A percentile compares a stretch with the other conserved stretches of the same genome.
These are phyloP conservation scores for Diabrotica virgifera DNA, from an alignment of 1,140 invertebrate species.

Conservation along the genomic window DNA sequence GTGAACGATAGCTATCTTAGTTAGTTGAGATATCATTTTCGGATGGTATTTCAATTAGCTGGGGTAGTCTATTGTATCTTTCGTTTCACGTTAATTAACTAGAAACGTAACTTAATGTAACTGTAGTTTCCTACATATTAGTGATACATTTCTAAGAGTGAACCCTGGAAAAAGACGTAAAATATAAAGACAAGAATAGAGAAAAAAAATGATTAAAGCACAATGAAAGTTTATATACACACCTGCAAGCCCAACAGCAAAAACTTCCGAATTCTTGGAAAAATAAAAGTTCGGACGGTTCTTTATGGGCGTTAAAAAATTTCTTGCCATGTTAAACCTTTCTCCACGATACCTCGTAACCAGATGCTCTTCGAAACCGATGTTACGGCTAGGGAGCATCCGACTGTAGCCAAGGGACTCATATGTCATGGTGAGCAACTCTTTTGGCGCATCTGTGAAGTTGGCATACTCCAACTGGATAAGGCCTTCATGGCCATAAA, in stretches of 20 bases:
- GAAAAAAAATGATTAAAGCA: too few species aligned
- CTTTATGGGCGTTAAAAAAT: constrained; percentile 59
- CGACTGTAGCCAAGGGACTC: constrained; percentile 39
- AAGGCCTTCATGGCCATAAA: not conserved
- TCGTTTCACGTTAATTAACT: too few species aligned
- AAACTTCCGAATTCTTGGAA: constrained; percentile 59
- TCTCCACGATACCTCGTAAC: constrained; percentile 50
- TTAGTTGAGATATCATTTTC: too few species aligned
- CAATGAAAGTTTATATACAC: constrained; percentile 7
- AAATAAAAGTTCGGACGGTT: constrained; percentile 66
- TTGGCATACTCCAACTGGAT: constrained; percentile 6
- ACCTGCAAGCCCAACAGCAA: constrained; percentile 37
- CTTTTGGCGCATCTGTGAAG: constrained; percentile 36
- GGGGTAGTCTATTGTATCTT: too few species aligned
- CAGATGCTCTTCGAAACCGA: constrained; percentile 47
- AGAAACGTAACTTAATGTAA: too few species aligned
- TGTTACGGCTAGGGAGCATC: constrained; percentile 38
- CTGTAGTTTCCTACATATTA: too few species aligned
- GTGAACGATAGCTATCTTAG: too few species aligned
- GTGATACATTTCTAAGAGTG: too few species aligned
- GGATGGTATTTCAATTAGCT: too few species aligned
- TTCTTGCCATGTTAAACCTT: constrained; percentile 62
- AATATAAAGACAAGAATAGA: too few species aligned
- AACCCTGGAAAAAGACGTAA: too few species aligned
- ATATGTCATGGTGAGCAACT: constrained; percentile 48